Evolutionary conservation across 1,140 invertebrate genomes (phyloP).

Genomic region (Physella acuta): DNA sequence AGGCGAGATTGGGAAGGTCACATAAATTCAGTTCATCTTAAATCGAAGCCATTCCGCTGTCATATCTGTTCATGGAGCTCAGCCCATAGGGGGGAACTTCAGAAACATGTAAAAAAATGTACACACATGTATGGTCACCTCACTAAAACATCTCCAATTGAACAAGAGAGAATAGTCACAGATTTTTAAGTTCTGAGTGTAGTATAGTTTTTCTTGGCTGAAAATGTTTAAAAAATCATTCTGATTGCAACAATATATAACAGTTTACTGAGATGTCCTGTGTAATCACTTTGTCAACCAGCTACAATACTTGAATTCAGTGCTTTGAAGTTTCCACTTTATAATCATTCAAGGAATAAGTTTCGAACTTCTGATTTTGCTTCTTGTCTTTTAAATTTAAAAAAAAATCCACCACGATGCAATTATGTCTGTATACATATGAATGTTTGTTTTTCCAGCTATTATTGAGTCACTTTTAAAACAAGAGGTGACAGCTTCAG

Average conservation of each 20-base stretch:
- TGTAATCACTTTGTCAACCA: no score
- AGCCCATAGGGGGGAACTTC: slow-evolving; percentile 18
- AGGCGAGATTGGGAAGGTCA: slow-evolving; percentile 23
- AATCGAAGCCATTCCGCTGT: slow-evolving; percentile 23
- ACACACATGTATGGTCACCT: slow-evolving; percentile 10
- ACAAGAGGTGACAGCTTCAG: not conserved
- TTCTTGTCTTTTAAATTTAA: no score
- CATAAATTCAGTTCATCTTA: slow-evolving; percentile 24
- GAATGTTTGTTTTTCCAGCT: not conserved
- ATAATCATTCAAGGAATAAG: no score
- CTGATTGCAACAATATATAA: no score
- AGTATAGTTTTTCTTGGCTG: no score
- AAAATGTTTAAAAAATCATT: no score
- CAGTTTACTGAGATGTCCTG: no score
- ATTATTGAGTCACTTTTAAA: not conserved
- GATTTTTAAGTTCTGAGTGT: no score
- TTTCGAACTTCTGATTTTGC: not conserved
- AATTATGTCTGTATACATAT: not conserved
- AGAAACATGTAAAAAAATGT: slow-evolving; percentile 24
- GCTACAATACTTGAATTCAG: no score
- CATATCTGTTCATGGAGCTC: slow-evolving; percentile 16
- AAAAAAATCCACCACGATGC: no score
- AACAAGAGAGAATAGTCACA: no score
- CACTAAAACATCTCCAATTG: not conserved
- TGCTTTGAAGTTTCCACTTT: no score